Evolutionary conservation across 2,113 vertebrate species (phyloP).

Genomic region (Mandrillus leucophaeus): DNA sequence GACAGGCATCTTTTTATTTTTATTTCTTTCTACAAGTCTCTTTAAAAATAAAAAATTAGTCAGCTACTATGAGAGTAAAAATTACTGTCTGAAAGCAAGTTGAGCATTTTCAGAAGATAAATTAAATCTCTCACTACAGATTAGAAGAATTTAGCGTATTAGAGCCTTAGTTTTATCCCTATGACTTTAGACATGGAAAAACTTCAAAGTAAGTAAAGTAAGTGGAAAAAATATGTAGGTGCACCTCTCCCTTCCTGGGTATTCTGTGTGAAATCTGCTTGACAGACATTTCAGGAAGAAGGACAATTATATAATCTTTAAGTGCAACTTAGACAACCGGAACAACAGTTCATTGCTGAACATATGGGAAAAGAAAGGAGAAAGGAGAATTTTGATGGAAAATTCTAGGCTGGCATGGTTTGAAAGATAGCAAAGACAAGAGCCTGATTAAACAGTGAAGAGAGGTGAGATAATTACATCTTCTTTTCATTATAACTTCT

Average conservation of each 20-base stretch:
- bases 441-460: neutral
- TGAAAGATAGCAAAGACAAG: neutral
- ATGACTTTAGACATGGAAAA: neutral
- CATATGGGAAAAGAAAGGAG: neutral
- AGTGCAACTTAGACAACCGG: neutral
- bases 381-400: neutral
- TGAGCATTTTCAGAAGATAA: constrained; percentile 26
- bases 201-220: constrained; percentile 14
- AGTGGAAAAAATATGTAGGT: neutral
- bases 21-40: neutral
- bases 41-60: neutral
- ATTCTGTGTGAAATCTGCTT: neutral
- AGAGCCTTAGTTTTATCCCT: constrained; percentile 3
- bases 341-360: neutral
- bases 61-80: constrained; percentile 6
- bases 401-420: neutral
- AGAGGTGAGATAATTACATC: neutral
- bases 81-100: constrained; percentile 35
- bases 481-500: constrained; percentile 12
- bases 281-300: neutral
- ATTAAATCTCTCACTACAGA: constrained; percentile 29
- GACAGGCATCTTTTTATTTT: neutral
- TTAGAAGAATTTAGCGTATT: constrained; percentile 1
- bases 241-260: neutral
- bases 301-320: neutral